Base-by-base conservation (phyloP, 1,140 invertebrate genomes). In the Coptotermes formosanus region DNA sequence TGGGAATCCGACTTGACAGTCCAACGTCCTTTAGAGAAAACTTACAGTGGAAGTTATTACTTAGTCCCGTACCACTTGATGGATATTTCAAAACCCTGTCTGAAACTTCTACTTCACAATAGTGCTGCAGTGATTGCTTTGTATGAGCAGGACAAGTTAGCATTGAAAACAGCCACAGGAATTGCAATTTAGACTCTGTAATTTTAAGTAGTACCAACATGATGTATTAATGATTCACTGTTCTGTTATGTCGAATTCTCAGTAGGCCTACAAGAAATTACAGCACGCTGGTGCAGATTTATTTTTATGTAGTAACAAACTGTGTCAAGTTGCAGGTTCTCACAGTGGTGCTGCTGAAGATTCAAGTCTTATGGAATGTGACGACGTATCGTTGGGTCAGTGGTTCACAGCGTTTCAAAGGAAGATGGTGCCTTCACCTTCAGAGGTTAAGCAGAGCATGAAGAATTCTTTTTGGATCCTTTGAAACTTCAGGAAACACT, bases 91-190 rank as follows among this genome's bases (percentile, higher is more conserved):
- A 84, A 38, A 55, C 30, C 48, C 30, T 59, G 30, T 32, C 48
- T 30, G 23, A 25, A 84, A 55, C n/a, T n/a, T 75, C 4, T 30
- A 30, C n/a, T 75, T 75, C 64, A 30, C 64, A 75, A 30, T 75
- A 75, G 30, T 30, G 64, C 64, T 75, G 64, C 64, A 30, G 64
- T 75, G 64, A 75, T 75, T 75, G 64, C n/a, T 75, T 75, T 75
- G 64, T n/a, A 75, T 30, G 64, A 75, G 64, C 64, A 75, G 25
- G 64, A 75, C n/a, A 75, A 30, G 64, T 9, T 84, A 32, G 23
- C 59, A 55, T 55, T 84, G 83, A 84, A 84, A 84, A n/a, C 48
- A 84, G 83, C 83, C 83, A 52, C 82, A 52, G 83, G 83, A 84
- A 84, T 84, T 84, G 83, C 83, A 55, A 84, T 84, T 84, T 84